A percentile compares a stretch with the other conserved stretches of the same genome.
These are phyloP conservation scores for Neoascia interrupta DNA, from an alignment of 2,888 invertebrate genomes.

Conservation along the genomic window DNA sequence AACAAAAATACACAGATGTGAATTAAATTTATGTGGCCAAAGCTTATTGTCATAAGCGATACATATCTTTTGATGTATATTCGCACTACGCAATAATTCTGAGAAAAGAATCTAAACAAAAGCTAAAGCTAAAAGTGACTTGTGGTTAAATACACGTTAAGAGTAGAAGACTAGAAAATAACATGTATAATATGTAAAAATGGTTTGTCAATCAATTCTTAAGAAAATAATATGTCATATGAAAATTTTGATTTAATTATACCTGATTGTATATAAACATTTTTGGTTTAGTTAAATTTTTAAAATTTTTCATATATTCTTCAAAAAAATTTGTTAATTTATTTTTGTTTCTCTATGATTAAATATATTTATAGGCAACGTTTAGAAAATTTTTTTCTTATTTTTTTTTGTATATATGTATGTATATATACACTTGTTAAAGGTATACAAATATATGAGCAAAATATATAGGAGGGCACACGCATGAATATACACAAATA, in stretches of 20 bases:
- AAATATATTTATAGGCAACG: slow-evolving; percentile 69
- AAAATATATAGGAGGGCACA: slow-evolving; percentile 70
- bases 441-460: slow-evolving; percentile 70
- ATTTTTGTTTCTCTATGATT: slow-evolving; percentile 45
- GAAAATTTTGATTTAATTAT: slow-evolving; percentile 68
- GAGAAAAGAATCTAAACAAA: slow-evolving; percentile 6
- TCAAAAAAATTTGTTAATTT: slow-evolving; percentile 24
- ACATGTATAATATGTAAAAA: slow-evolving; percentile 35
- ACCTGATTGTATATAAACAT: slow-evolving; percentile 69
- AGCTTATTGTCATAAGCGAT: slow-evolving; percentile 80
- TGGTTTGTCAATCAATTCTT: slow-evolving; percentile 1
- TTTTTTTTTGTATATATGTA: slow-evolving; percentile 29
- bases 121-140: slow-evolving; percentile 32
- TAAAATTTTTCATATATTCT: slow-evolving; percentile 11
- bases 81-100: slow-evolving; percentile 21
- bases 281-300: too few relatives aligned
- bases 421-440: slow-evolving; percentile 46
- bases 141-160: slow-evolving; percentile 4
- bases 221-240: slow-evolving; percentile 31
- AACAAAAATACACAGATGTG: slow-evolving; percentile 8
- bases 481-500: slow-evolving; percentile 69
- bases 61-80: slow-evolving; percentile 70
- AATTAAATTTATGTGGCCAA: slow-evolving; percentile 76
- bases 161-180: too few relatives aligned
- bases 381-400: slow-evolving; percentile 67